Base-by-base conservation (phyloP, 2,113 vertebrate species). In the Carlito syrichta region DNA sequence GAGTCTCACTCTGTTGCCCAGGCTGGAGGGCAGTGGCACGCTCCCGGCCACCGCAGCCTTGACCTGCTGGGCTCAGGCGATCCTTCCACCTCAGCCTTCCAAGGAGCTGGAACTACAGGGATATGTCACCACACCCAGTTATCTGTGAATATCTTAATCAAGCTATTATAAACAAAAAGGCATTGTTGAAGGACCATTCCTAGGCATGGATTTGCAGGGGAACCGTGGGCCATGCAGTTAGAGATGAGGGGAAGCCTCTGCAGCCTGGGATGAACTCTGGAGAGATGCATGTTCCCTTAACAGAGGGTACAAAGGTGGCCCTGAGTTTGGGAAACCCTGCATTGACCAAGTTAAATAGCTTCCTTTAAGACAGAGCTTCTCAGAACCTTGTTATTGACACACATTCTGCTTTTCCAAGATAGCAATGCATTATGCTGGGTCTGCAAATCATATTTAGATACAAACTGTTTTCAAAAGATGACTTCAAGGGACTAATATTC, bases 401-500 rank as follows among this genome's bases (percentile, higher is more conserved):
- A 19, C 1, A 2, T 86, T 66, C 54, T 43, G 38, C 83, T 25
- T 69, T 66, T 89, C 56, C 25, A 48, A 45, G 43, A 38, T 48
- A 10, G 35, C 32, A 13, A 45, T 73, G 23, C 5, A 0, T 76
- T 66, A 43, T n/a, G 32, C 79, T 79, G 52, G 45, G 22, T 86
- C 79, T 94, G 86, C 87, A 92, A 35, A 90, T 94, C 82, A 13
- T 79, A 14, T 81, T 92, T 94, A 60, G 60, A 76, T 19, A 69
- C 54, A 89, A 50, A 71, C 91, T 60, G 56, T 20, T 92, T 87
- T 87, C 63, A 27, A 48, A 16, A 58, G 83, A 74, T 52, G 38
- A 86, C 76, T 92, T 95, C 86, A 16, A 43, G 73, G 68, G 92
- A 76, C 40, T 73, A 35, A 60, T 93, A 56, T 94, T 93, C 95